These are phyloP conservation scores for Philaethria dido DNA, from an alignment of 2,888 invertebrate genomes.

Conservation along the genomic window DNA sequence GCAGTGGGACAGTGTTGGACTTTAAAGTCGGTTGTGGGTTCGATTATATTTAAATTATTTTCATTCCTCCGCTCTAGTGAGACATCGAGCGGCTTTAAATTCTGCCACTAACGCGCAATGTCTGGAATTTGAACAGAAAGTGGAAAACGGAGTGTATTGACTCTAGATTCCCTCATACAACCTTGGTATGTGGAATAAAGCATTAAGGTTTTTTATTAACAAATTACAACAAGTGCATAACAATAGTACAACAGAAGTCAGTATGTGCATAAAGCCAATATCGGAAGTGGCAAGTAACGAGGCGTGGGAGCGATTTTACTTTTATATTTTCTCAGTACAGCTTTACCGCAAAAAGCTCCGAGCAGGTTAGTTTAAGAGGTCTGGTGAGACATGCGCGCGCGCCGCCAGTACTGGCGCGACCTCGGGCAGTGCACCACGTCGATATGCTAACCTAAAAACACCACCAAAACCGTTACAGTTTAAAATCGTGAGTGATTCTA, in stretches of 20 bases:
- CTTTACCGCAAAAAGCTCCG: conserved; percentile 71
- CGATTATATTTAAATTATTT: too few species aligned
- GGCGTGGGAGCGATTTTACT: conserved; percentile 69
- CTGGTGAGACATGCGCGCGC: conserved; percentile 46
- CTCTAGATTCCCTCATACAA: too few species aligned
- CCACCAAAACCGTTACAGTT: conserved; percentile 35
- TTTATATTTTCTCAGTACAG: conserved; percentile 53
- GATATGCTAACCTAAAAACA: conserved; percentile 24
- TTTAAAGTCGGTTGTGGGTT: too few species aligned
- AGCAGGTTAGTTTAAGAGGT: conserved; percentile 56
- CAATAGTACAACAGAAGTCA: conserved; percentile 5
- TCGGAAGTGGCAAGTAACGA: conserved; percentile 28
- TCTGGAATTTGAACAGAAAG: too few species aligned
- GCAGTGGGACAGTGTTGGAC: too few species aligned
- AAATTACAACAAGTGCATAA: conserved; percentile 1
- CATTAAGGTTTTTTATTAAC: too few species aligned
- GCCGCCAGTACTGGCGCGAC: conserved; percentile 65
- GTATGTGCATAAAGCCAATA: conserved; percentile 12
- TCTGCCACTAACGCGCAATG: too few species aligned
- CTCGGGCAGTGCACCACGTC: conserved; percentile 56
- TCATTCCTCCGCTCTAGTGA: too few species aligned
- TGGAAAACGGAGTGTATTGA: too few species aligned
- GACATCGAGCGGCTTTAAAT: too few species aligned
- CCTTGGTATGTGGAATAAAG: too few species aligned
- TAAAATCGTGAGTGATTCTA: conserved; percentile 32